Percentiles rank a stretch among this genome's conserved stretches.
Conservation (phyloP, 2,888 invertebrate species). For the Caradrina clavipalpis region DNA sequence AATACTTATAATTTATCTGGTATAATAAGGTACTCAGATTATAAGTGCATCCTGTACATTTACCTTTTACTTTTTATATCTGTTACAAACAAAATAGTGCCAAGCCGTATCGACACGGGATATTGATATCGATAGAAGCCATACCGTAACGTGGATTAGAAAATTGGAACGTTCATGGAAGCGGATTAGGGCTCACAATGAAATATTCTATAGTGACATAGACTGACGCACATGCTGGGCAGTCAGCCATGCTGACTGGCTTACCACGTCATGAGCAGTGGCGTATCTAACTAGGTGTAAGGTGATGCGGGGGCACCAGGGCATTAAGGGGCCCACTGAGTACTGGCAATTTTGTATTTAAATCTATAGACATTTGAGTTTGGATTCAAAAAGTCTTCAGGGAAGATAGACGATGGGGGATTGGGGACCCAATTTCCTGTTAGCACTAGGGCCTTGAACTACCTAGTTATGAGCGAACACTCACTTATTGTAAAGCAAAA, state of each 20-base stretch:
- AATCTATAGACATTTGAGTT: too few relatives aligned
- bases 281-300: too few relatives aligned
- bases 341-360: too few relatives aligned
- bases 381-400: too few relatives aligned
- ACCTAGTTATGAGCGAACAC: too few relatives aligned
- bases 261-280: background rate
- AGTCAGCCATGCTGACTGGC: background rate
- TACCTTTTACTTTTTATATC: conserved; percentile 4
- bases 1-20: background rate
- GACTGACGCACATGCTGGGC: background rate
- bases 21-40: too few relatives aligned
- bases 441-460: too few relatives aligned
- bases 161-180: conserved; percentile 20
- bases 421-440: too few relatives aligned
- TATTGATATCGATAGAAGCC: conserved; percentile 32
- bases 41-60: conserved; percentile 1
- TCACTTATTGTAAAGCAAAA: too few relatives aligned
- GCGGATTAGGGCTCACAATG: conserved; percentile 8
- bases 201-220: background rate
- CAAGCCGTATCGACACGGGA: conserved; percentile 20
- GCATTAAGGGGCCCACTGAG: too few relatives aligned
- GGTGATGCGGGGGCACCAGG: too few relatives aligned
- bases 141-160: conserved; percentile 22
- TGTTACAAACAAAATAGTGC: background rate
- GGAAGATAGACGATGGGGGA: too few relatives aligned